Evolutionary conservation across 2,888 invertebrate species (phyloP), one percentile per base, ranked within the genome.

Genomic region (Drosophila glabriapex): DNA sequence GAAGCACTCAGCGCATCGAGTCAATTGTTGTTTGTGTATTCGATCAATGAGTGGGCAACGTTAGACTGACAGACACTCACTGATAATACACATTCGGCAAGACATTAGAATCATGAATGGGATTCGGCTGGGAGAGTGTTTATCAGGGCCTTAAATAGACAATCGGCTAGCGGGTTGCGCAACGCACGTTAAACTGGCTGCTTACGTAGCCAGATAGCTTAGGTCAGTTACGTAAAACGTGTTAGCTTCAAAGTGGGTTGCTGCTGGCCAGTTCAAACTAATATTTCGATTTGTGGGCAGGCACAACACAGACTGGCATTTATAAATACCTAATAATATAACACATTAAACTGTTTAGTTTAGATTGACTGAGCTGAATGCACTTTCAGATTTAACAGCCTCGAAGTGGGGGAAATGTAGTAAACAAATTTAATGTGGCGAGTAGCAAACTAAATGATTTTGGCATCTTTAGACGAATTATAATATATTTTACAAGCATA

Each of bases 221-320:
- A 83, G 85, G 85, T 85, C 85, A 87, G 85, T 85, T 84, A 87
- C 66, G 80, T 84, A 82, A 87, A 80, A 59, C 60, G 37, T 49
- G 64, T 79, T 72, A 63, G 35, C 39, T 41, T 53, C 22, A 14
- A 41, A 25, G 4, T 29, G 31, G 28, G 4, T 31, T 35, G 37
- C 22, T 33, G 31, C 25, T 25, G 16, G 37, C 22, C 3, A 9
- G 28, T 4, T 19, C 25, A 22, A 41, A 33, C 6, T 6, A 33
- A 55, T 55, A 19, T 49, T n/a, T 43, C 10, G 31, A 43, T 43
- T 62, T 31, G 31, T 41, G 19, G 16, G 29, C 39, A 56, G 22
- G 4, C 25, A 16, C 25, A 35, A 4, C 22, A 35, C 2, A 35
- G 25, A 33, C 16, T 33, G 12, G 14, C 59, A 19, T 28, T 49